Conservation (phyloP, 1,140 invertebrate genomes). For the Drosophila sp. region DNA sequence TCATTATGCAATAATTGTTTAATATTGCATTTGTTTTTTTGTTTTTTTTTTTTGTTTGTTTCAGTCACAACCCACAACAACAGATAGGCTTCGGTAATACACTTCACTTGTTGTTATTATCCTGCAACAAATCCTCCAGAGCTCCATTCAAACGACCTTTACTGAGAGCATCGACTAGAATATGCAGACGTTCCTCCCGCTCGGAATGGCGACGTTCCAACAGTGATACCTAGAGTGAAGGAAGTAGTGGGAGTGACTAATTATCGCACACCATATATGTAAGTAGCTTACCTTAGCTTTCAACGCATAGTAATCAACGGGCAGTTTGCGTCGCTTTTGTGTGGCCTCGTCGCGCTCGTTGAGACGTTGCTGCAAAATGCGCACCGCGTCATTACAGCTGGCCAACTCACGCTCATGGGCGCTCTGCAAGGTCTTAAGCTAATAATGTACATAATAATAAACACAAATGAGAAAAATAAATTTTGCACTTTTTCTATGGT, state of each 20-base stretch:
- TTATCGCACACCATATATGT: background rate
- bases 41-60: background rate
- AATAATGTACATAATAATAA: too few species aligned
- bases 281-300: conserved; percentile 76
- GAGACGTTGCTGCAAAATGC: conserved; percentile 76
- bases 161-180: conserved; percentile 82
- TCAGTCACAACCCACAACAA: conserved; percentile 6
- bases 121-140: conserved; percentile 71
- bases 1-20: conserved; percentile 12
- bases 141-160: conserved; percentile 80
- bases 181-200: conserved; percentile 80
- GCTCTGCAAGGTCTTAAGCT: conserved; percentile 90
- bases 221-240: conserved; percentile 64
- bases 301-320: conserved; percentile 81
- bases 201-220: conserved; percentile 79
- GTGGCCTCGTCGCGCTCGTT: conserved; percentile 80
- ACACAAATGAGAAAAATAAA: background rate
- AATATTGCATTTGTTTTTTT: background rate
- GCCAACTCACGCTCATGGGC: conserved; percentile 90
- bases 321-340: conserved; percentile 81
- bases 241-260: background rate
- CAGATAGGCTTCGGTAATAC: background rate
- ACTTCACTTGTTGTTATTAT: conserved; percentile 74
- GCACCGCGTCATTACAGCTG: conserved; percentile 79
- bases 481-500: background rate